Percentiles rank a stretch among this genome's conserved stretches.
phyloP scores from a whole-genome alignment of 2,888 invertebrate genomes.

The Cataglyphis rosenhaueri region DNA sequence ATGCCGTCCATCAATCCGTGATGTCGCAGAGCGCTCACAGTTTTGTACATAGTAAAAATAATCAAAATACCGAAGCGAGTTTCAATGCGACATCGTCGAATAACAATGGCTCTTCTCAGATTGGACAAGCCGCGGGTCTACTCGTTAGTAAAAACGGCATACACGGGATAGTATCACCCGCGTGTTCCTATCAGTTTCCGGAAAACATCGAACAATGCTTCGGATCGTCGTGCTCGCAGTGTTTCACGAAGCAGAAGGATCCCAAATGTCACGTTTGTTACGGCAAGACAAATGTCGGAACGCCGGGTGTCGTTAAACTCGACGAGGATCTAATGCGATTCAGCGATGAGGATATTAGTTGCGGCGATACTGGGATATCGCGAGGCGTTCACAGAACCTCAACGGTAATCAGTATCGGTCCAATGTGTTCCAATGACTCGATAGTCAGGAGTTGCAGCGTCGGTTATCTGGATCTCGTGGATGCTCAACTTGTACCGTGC shows the following conservation, averaged over 20 bases:
- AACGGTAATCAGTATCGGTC: slow-evolving; percentile 90
- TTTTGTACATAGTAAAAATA: slow-evolving; percentile 79
- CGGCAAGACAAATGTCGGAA: slow-evolving; percentile 68
- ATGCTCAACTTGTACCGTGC: slow-evolving; percentile 91
- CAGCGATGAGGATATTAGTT: slow-evolving; percentile 89
- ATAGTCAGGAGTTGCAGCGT: slow-evolving; percentile 95
- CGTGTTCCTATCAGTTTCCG: slow-evolving; percentile 79
- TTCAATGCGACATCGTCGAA: slow-evolving; percentile 48
- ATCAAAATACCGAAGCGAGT: slow-evolving; percentile 66
- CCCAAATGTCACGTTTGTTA: slow-evolving; percentile 68
- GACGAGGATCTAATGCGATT: slow-evolving; percentile 88
- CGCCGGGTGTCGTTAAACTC: slow-evolving; percentile 81
- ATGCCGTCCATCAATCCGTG: slow-evolving; percentile 36
- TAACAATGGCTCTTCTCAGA: slow-evolving; percentile 24
- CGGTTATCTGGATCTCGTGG: slow-evolving; percentile 94
- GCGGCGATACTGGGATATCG: slow-evolving; percentile 66
- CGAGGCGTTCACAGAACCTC: slow-evolving; percentile 85
- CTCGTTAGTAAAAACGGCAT: slow-evolving; percentile 67
- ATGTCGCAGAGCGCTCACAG: slow-evolving; percentile 65
- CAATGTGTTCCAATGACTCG: slow-evolving; percentile 88
- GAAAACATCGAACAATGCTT: slow-evolving; percentile 77
- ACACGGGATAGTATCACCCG: slow-evolving; percentile 78
- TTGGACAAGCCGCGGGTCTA: slow-evolving; percentile 43
- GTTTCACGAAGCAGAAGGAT: slow-evolving; percentile 75
- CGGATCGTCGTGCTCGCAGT: slow-evolving; percentile 68